Conservation (phyloP, 2,797 vertebrate species). For the Bradypodion ventrale region DNA sequence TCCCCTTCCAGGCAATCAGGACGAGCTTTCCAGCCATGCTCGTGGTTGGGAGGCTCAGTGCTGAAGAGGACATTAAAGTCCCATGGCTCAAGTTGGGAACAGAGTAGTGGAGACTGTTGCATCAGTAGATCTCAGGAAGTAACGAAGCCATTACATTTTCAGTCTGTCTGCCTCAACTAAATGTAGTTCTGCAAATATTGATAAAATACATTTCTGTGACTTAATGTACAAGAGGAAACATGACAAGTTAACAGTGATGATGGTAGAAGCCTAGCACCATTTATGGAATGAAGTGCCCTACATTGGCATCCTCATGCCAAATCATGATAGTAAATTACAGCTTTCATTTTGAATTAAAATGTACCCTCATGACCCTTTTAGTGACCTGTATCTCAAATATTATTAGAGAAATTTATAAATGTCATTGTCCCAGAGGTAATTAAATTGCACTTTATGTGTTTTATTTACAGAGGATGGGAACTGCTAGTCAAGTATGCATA, state of each 20-base stretch:
- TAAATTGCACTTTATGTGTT: constrained; percentile 54
- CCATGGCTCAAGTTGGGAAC: not conserved
- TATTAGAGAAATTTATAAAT: constrained; percentile 66
- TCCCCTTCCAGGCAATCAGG: not conserved
- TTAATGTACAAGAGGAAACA: constrained; percentile 49
- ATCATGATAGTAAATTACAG: constrained; percentile 57
- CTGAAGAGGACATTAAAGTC: not conserved
- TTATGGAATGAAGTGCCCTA: constrained; percentile 32
- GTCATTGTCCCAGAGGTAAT: constrained; percentile 58
- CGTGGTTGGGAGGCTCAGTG: too few relatives aligned
- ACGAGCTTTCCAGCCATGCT: not conserved
- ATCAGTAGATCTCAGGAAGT: not conserved
- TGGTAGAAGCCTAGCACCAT: constrained; percentile 28
- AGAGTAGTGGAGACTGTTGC: not conserved
- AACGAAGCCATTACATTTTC: not conserved
- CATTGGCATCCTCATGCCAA: constrained; percentile 30
- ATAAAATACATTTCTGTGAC: constrained; percentile 34
- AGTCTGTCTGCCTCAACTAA: not conserved
- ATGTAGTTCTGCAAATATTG: constrained; percentile 50
- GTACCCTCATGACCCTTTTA: constrained; percentile 50
- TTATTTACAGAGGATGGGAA: constrained; percentile 43
- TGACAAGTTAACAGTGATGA: constrained; percentile 28
- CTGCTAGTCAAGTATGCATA: constrained; percentile 22
- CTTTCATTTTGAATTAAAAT: constrained; percentile 67
- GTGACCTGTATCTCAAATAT: constrained; percentile 66